Evolutionary conservation across 2,888 invertebrate genomes (phyloP), one percentile per base, ranked within the genome.

Genomic region (Schizaphis graminum): DNA sequence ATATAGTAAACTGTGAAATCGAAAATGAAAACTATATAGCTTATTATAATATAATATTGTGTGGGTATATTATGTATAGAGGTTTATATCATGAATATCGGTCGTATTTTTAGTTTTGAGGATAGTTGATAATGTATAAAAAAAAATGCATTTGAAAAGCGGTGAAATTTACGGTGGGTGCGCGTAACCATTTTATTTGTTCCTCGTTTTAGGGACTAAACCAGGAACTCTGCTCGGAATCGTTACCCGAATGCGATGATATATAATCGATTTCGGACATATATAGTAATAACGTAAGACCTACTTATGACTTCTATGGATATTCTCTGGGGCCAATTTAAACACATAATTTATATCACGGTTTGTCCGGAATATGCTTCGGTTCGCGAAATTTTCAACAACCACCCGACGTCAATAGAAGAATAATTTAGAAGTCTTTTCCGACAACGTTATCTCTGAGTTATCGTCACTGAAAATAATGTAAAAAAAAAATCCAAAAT

Each of bases 111-210:
- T 35, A 77, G 77, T 41, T 35, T 67, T 67, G 16, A 7, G 16
- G 67, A 35, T 67, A n/a, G n/a, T 67, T 35, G 77, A 77, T n/a
- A n/a, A 77, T 77, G 77, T 77, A 77, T 77, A 77, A 77, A 77
- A 77, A 5, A 77, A 35, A 77, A 77, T 77, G 35, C 35, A 35
- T 35, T 77, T 77, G 77, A 77, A 77, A 77, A 77, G 21, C 77
- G 35, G 35, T 77, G 77, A 77, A 77, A 35, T 77, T 77, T 77
- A 77, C 77, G 35, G 77, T 35, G 77, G 35, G 77, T 77, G 77
- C 35, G 35, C 77, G 77, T 8, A 77, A 77, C 77, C 77, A 77
- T 77, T 77, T 77, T 77, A 77, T 77, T 77, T 77, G 35, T 77
- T 77, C 77, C 35, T 24, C 35, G 77, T 77, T 21, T 35, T 35